Conservation (phyloP, 2,888 invertebrate species). For the Pseudeuparius sepicola region DNA sequence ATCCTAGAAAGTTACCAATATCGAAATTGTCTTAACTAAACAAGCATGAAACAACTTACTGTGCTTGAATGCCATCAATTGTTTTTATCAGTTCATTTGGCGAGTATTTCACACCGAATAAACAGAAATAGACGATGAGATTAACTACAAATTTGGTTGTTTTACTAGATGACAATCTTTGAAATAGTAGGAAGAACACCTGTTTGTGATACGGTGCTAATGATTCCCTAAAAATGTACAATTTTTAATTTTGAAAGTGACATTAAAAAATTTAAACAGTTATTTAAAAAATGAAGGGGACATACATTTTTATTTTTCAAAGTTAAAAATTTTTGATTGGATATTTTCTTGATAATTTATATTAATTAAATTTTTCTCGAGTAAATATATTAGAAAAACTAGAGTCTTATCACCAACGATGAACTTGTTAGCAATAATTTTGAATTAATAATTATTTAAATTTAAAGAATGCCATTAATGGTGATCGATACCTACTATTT, state of each 20-base stretch:
- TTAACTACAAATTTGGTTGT: slow-evolving; percentile 91
- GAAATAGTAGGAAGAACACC: slow-evolving; percentile 86
- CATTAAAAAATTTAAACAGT: no score
- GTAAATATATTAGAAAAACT: no score
- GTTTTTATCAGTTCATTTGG: slow-evolving; percentile 63
- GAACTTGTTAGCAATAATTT: no score
- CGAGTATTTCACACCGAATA: slow-evolving; percentile 75
- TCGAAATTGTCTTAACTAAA: slow-evolving; percentile 3
- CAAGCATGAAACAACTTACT: slow-evolving; percentile 45
- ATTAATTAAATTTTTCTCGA: no score
- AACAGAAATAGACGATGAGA: slow-evolving; percentile 82
- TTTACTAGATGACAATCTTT: slow-evolving; percentile 83
- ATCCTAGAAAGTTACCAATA: slow-evolving; percentile 49
- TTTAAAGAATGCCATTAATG: no score
- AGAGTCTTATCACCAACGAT: no score
- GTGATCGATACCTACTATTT: no score
- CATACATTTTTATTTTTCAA: no score
- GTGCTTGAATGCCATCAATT: slow-evolving; percentile 76
- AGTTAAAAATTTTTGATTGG: no score
- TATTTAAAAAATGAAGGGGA: no score
- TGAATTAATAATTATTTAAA: no score
- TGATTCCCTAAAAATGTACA: slow-evolving; percentile 47
- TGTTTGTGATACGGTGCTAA: slow-evolving; percentile 73
- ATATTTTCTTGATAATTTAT: no score
- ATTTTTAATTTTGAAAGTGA: background rate